These are phyloP conservation scores for Protomyctophum bolini DNA, from an alignment of 2,113 vertebrate species.

Conservation along the genomic window DNA sequence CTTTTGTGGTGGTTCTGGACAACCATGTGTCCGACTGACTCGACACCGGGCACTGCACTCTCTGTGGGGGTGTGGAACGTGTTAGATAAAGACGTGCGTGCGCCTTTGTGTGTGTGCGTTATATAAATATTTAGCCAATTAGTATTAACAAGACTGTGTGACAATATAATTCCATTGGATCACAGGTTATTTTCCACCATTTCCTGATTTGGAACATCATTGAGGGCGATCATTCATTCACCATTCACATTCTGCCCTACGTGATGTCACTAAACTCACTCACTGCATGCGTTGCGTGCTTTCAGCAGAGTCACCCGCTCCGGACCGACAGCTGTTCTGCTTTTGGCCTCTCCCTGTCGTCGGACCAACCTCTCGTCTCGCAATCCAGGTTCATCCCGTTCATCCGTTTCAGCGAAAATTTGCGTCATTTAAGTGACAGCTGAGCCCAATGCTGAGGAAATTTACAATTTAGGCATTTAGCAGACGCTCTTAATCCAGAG, in stretches of 20 bases:
- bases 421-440: constrained; percentile 32
- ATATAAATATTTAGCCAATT: no score
- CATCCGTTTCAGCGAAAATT: constrained; percentile 31
- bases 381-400: constrained; percentile 32
- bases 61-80: no score
- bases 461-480: no score
- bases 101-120: no score
- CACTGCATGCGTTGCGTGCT: constrained; percentile 17
- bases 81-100: no score
- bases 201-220: background rate
- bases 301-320: background rate
- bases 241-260: constrained; percentile 1
- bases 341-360: constrained; percentile 10
- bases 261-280: constrained; percentile 10
- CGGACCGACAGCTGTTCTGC: constrained; percentile 16
- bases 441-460: constrained; percentile 17
- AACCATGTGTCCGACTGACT: no score
- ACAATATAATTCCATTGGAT: no score
- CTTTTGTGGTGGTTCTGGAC: no score
- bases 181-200: no score
- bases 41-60: no score
- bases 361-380: background rate
- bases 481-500: no score
- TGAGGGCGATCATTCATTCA: background rate
- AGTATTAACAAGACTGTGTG: no score